Evolutionary conservation across 2,888 invertebrate species (phyloP).

Genomic region (Miltochrista miniata): DNA sequence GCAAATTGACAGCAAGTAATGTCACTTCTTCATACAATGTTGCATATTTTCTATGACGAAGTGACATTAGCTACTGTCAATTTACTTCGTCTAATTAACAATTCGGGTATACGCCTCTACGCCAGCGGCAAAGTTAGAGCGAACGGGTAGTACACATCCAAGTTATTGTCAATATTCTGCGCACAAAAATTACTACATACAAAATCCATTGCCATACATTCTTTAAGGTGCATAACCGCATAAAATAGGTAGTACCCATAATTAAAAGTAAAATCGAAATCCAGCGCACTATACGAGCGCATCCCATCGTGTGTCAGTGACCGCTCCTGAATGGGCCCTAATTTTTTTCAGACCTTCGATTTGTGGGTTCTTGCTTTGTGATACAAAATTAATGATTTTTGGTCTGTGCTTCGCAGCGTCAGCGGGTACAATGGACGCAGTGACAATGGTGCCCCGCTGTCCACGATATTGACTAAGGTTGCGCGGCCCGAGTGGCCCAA

Average conservation of each 20-base stretch:
- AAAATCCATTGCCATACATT: conserved; percentile 24
- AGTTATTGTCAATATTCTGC: too few relatives aligned
- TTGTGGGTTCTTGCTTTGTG: conserved; percentile 83
- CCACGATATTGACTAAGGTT: conserved; percentile 78
- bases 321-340: conserved; percentile 73
- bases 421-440: conserved; percentile 66
- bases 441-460: conserved; percentile 82
- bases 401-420: conserved; percentile 74
- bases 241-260: conserved; percentile 42
- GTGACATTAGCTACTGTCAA: too few relatives aligned
- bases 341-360: conserved; percentile 77
- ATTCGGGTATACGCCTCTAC: too few relatives aligned
- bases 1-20: too few relatives aligned
- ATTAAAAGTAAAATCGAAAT: conserved; percentile 72
- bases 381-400: conserved; percentile 83
- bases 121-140: too few relatives aligned
- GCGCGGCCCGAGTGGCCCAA: conserved; percentile 41
- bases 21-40: too few relatives aligned
- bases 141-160: too few relatives aligned
- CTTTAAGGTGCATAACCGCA: conserved; percentile 27
- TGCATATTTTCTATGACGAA: too few relatives aligned
- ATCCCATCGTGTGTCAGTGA: conserved; percentile 69
- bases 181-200: conserved; percentile 34
- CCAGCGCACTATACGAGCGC: conserved; percentile 43
- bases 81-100: too few relatives aligned